phyloP scores from a whole-genome alignment of 2,888 invertebrate genomes.

The Selenia dentaria region DNA sequence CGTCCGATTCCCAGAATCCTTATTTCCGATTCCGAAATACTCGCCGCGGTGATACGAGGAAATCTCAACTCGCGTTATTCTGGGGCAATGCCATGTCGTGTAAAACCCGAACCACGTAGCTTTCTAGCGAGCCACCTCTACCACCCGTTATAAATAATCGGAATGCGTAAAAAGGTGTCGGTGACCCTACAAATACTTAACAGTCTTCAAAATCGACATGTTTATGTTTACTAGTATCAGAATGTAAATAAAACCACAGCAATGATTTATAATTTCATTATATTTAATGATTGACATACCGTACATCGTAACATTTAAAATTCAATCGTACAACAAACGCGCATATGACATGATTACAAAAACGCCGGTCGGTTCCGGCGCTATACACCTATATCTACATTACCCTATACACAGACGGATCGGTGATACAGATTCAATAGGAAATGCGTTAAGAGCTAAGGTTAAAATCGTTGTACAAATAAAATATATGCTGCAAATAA shows the following conservation, averaged over 20 bases:
- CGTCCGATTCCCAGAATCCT: constrained; percentile 76
- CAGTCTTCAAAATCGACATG: no score
- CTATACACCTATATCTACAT: constrained; percentile 41
- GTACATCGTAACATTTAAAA: constrained; percentile 68
- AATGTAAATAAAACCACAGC: constrained; percentile 38
- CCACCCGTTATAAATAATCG: constrained; percentile 76
- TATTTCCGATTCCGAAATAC: constrained; percentile 83
- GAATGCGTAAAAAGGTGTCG: constrained; percentile 71
- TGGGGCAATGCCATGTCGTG: constrained; percentile 75
- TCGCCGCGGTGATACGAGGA: constrained; percentile 72
- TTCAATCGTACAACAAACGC: constrained; percentile 59
- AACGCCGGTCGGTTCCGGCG: constrained; percentile 33
- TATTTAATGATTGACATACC: constrained; percentile 64
- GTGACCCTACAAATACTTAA: constrained; percentile 64
- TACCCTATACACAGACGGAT: constrained; percentile 45
- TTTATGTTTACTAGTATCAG: no score
- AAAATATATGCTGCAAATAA: constrained; percentile 47
- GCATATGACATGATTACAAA: constrained; percentile 38
- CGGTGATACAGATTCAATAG: constrained; percentile 37
- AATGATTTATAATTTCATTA: constrained; percentile 56
- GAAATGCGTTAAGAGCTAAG: constrained; percentile 14
- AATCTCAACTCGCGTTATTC: constrained; percentile 74
- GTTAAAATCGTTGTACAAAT: constrained; percentile 2
- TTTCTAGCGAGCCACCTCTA: constrained; percentile 68
- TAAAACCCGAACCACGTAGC: constrained; percentile 75